These are phyloP conservation scores for Torymus texanus DNA, from an alignment of 2,888 invertebrate genomes.

Conservation along the genomic window DNA sequence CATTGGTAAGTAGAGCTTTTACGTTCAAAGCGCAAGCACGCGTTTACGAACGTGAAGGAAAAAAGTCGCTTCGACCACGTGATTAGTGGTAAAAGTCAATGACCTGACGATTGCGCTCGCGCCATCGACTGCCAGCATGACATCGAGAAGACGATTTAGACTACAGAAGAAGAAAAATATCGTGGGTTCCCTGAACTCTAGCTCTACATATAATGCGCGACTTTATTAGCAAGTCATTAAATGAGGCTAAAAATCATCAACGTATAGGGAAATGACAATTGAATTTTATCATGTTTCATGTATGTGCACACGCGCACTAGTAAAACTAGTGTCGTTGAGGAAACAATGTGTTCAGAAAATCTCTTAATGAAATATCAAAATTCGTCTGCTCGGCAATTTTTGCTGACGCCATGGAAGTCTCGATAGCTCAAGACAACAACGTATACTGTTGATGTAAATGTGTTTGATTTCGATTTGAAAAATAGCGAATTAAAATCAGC, in stretches of 20 bases:
- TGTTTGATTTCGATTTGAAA: no score
- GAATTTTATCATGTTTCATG: constrained; percentile 12
- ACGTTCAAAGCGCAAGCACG: no score
- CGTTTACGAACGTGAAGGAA: not conserved
- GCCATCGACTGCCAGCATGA: not conserved
- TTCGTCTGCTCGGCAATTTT: not conserved
- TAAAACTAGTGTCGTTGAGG: no score
- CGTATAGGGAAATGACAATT: constrained; percentile 28
- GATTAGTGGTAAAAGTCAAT: constrained; percentile 13
- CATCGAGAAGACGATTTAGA: no score
- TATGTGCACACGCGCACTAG: not conserved
- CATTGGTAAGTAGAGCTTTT: constrained; percentile 3
- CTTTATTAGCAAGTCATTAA: constrained; percentile 48
- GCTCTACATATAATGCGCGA: constrained; percentile 21
- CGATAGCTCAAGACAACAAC: no score
- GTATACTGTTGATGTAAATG: no score
- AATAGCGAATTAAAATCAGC: no score
- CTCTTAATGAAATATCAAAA: not conserved
- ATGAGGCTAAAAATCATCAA: constrained; percentile 9
- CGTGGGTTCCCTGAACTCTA: constrained; percentile 46
- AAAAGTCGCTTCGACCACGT: constrained; percentile 12
- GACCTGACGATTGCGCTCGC: not conserved
- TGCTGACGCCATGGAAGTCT: no score
- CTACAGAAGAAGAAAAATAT: not conserved
- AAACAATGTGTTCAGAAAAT: no score